phyloP scores from a whole-genome alignment of 2,888 invertebrate species.

The Cetonia aurata region DNA sequence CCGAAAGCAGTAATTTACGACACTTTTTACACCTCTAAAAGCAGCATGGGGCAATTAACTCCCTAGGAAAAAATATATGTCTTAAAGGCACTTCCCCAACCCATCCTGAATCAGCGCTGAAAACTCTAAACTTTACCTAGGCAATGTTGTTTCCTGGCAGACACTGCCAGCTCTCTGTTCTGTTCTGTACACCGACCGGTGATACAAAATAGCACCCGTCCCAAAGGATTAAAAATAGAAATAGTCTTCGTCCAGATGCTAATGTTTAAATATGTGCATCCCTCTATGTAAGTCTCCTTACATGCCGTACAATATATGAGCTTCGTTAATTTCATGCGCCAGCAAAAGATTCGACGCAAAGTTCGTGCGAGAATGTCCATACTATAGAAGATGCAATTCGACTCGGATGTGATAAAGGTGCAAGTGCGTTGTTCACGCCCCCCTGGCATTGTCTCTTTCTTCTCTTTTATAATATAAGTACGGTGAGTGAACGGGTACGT shows the following conservation, averaged over 20 bases:
- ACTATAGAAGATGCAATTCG: constrained; percentile 24
- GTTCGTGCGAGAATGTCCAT: not conserved
- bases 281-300: too few relatives aligned
- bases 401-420: constrained; percentile 9
- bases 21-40: constrained; percentile 9
- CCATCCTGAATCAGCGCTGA: not conserved
- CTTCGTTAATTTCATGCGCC: constrained; percentile 17
- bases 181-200: not conserved
- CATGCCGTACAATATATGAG: constrained; percentile 1
- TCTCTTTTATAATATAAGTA: not conserved
- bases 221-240: constrained; percentile 22
- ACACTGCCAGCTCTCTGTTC: not conserved
- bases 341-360: too few relatives aligned
- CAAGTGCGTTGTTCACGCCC: not conserved
- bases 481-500: not conserved
- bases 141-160: constrained; percentile 11
- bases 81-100: not conserved
- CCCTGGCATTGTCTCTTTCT: not conserved
- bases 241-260: constrained; percentile 13
- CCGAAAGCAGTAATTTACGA: constrained; percentile 16
- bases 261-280: constrained; percentile 15
- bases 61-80: constrained; percentile 20
- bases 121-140: constrained; percentile 3
- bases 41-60: constrained; percentile 8
- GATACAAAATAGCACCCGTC: constrained; percentile 7